Evolutionary conservation across 2,113 vertebrate species (phyloP).

Genomic region (Podocnemis expansa): DNA sequence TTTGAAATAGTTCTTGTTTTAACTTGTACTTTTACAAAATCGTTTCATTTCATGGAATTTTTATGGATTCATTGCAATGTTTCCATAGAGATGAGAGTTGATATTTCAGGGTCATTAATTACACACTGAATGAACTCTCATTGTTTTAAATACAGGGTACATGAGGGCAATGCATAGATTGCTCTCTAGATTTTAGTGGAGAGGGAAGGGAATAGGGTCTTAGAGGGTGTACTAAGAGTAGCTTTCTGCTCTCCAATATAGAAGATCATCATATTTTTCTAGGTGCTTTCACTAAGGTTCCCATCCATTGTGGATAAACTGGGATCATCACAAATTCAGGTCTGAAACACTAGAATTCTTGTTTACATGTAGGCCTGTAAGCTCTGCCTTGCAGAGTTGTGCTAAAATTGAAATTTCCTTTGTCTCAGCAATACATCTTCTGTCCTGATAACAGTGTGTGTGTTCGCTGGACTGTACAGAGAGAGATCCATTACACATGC

Average conservation of each 20-base stretch:
- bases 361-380: background rate
- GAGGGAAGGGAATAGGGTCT: too few species aligned
- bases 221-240: background rate
- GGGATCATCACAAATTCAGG: background rate
- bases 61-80: background rate
- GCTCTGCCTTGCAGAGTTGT: background rate
- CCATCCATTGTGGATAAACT: background rate
- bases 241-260: background rate
- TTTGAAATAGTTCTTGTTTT: background rate
- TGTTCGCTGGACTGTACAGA: background rate
- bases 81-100: background rate
- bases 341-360: background rate
- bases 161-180: background rate
- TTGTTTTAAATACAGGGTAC: background rate
- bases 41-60: background rate
- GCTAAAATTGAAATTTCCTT: background rate
- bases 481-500: background rate
- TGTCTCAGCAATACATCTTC: background rate
- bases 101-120: accelerated
- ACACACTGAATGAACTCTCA: background rate
- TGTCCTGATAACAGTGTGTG: background rate
- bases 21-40: background rate
- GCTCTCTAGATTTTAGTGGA: background rate
- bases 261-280: background rate
- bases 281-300: accelerated